Base-by-base conservation (phyloP, 2,888 invertebrate genomes). In the Brachyptera risi region DNA sequence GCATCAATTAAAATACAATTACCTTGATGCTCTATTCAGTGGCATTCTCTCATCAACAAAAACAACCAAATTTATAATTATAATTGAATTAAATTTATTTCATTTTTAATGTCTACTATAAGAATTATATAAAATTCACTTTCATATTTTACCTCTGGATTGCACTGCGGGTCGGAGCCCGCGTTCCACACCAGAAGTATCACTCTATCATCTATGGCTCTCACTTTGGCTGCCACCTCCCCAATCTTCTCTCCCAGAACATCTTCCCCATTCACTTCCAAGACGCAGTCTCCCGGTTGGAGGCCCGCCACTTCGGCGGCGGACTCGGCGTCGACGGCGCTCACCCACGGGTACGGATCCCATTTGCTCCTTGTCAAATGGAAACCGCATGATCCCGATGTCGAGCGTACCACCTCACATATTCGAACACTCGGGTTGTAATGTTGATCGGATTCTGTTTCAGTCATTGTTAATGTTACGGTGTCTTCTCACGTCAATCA, bases 301-400 rank as follows among this genome's bases (percentile, higher is more conserved):
- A 89, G 72, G 1, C 88, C 88, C 0, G 85, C 83, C 0, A 71
- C 63, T 59, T 83, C 81, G 0, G 89, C 88, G 59, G 84, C 76
- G 1, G 86, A 83, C 4, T 77, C 80, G 0, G 72, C 70, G 19
- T 84, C 84, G 21, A 89, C 85, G 58, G 82, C 83, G 72, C 79
- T 79, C 65, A 88, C 85, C 89, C 90, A 90, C 21, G 90, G 89
- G 74, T 90, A 90, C 0, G 89, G 89, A 74, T 90, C 90, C 88
- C 88, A 90, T 63, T 88, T 82, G 4, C 86, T 86, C 67, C 88
- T 80, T 0, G 87, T 87, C 38, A 90, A 76, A 64, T 88, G 80
- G 72, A 90, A 89, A 0, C 90, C 90, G 42, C 85, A 82, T 1
- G 82, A 81, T 59, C 80, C 80, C 1, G 81, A 79, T 56, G 81